Percentiles rank a stretch among this genome's conserved stretches.
These are phyloP conservation scores for Crotalus viridis DNA, from an alignment of 2,113 vertebrate genomes.

Conservation along the genomic window DNA sequence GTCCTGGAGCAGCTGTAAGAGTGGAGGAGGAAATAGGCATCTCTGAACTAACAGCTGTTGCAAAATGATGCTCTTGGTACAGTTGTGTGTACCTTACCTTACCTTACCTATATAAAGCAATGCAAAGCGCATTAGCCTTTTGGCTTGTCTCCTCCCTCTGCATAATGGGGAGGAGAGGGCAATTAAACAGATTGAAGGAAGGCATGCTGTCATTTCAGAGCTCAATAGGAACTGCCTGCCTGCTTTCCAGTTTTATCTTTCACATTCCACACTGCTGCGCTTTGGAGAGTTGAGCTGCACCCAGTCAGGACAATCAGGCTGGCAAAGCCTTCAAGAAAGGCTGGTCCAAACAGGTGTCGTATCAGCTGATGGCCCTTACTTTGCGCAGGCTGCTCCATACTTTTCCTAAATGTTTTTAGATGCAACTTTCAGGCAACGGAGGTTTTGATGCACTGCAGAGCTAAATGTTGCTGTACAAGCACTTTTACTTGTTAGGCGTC, in stretches of 20 bases:
- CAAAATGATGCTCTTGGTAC: background rate
- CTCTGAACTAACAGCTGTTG: rapidly evolving
- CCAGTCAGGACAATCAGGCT: background rate
- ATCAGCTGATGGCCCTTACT: background rate
- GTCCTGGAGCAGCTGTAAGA: rapidly evolving
- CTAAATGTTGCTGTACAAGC: background rate
- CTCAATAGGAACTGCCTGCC: background rate
- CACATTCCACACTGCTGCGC: background rate
- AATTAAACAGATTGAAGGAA: background rate
- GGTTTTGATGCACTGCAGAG: background rate
- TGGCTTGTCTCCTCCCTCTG: background rate
- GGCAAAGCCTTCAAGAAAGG: background rate
- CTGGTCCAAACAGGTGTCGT: background rate
- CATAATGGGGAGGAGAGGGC: too few relatives aligned
- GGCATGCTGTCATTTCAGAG: background rate
- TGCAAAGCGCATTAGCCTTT: background rate
- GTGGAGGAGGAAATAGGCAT: rapidly evolving
- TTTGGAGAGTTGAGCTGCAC: background rate
- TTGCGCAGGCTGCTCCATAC: background rate
- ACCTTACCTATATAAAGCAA: background rate
- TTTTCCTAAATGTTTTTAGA: background rate
- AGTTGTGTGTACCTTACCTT: background rate
- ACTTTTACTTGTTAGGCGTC: background rate
- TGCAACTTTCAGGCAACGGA: background rate
- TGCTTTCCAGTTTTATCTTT: background rate